phyloP scores from a whole-genome alignment of 2,888 invertebrate genomes.

The Drosophila quasianomalipes region DNA sequence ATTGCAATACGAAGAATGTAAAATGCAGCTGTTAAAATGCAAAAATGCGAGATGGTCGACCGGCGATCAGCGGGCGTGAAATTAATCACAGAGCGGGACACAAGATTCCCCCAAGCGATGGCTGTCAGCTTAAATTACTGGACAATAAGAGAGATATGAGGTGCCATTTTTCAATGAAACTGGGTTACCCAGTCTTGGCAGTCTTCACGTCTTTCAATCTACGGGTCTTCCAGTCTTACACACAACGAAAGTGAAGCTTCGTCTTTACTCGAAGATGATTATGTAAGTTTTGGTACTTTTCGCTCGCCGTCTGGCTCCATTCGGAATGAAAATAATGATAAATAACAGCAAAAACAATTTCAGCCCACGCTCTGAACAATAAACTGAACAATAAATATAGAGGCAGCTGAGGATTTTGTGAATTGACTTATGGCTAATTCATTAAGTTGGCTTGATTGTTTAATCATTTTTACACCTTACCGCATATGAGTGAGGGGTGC shows the following conservation, averaged over 20 bases:
- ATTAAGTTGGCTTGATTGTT: slow-evolving; percentile 64
- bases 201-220: slow-evolving; percentile 1
- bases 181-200: slow-evolving; percentile 75
- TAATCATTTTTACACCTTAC: slow-evolving; percentile 72
- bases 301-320: slow-evolving; percentile 32
- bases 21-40: slow-evolving; percentile 50
- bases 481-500: slow-evolving; percentile 6
- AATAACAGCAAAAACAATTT: slow-evolving; percentile 58
- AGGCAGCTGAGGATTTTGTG: slow-evolving; percentile 50
- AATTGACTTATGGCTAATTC: slow-evolving; percentile 79
- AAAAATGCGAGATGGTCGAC: slow-evolving; percentile 53
- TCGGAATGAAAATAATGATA: slow-evolving; percentile 31
- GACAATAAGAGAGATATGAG: slow-evolving; percentile 54
- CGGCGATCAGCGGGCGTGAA: slow-evolving; percentile 69
- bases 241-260: slow-evolving; percentile 65
- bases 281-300: slow-evolving; percentile 61
- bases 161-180: slow-evolving; percentile 63
- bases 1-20: slow-evolving; percentile 43
- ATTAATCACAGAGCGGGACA: slow-evolving; percentile 60
- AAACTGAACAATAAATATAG: slow-evolving; percentile 53
- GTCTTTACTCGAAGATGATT: slow-evolving; percentile 50
- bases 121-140: slow-evolving; percentile 72
- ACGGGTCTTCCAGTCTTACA: slow-evolving; percentile 9
- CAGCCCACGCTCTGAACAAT: slow-evolving; percentile 65
- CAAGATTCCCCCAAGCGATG: slow-evolving; percentile 14